Conservation (phyloP, 2,888 invertebrate genomes). For the Camptogramma bilineatum region DNA sequence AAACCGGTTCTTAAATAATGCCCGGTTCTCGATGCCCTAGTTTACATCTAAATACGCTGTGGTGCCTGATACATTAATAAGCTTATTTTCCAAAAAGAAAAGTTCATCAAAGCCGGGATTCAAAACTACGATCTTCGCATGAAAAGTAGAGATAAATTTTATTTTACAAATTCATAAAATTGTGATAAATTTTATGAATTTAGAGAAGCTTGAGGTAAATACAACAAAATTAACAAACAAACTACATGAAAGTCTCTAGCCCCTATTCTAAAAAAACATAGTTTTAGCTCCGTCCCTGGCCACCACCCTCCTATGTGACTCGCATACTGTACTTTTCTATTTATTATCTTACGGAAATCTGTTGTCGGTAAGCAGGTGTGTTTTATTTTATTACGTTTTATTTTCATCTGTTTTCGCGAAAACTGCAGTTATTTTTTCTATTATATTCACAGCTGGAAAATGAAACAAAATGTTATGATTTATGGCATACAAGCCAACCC, state of each 20-base stretch:
- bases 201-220: too few species aligned
- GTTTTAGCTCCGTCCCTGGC: slow-evolving; percentile 28
- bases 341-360: slow-evolving; percentile 53
- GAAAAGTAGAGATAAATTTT: too few species aligned
- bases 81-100: too few species aligned
- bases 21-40: too few species aligned
- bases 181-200: too few species aligned
- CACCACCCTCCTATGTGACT: slow-evolving; percentile 38
- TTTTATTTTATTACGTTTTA: slow-evolving; percentile 47
- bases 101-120: too few species aligned
- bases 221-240: too few species aligned
- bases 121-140: too few species aligned
- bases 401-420: slow-evolving; percentile 38
- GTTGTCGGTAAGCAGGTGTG: slow-evolving; percentile 50
- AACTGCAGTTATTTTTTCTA: slow-evolving; percentile 11
- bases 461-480: slow-evolving; percentile 8
- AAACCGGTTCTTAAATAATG: too few species aligned
- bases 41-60: too few species aligned
- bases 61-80: too few species aligned
- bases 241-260: not conserved
- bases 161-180: too few species aligned
- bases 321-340: slow-evolving; percentile 44
- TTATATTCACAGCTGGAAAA: slow-evolving; percentile 6
- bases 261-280: not conserved
- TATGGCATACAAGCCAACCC: not conserved